Evolutionary conservation across 2,888 invertebrate species (phyloP).

Genomic region (Bedellia somnulentella): DNA sequence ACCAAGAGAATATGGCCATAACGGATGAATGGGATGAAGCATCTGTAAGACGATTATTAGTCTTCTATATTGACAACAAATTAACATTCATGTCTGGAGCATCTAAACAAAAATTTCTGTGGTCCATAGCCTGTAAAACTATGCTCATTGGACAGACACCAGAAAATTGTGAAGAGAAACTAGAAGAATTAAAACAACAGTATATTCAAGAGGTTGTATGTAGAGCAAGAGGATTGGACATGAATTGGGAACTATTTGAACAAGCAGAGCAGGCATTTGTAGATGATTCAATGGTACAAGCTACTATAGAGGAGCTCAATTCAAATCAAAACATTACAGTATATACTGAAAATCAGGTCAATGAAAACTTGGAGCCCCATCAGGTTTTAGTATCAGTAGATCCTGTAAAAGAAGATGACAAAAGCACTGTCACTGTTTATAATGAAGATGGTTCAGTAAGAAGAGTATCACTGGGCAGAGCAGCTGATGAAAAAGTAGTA

Average conservation of each 20-base stretch:
- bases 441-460: too few species aligned
- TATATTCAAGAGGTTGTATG: slow-evolving; percentile 22
- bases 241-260: slow-evolving; percentile 29
- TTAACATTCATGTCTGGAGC: slow-evolving; percentile 27
- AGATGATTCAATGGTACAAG: slow-evolving; percentile 16
- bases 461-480: neutral
- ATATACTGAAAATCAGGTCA: too few species aligned
- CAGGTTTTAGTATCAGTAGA: neutral
- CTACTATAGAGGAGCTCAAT: neutral
- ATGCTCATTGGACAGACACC: slow-evolving; percentile 32
- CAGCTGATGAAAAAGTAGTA: slow-evolving; percentile 27
- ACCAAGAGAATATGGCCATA: slow-evolving; percentile 9
- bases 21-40: slow-evolving; percentile 29
- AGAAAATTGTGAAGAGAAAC: slow-evolving; percentile 26
- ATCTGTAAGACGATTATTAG: slow-evolving; percentile 29
- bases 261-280: slow-evolving; percentile 36
- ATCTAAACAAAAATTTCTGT: slow-evolving; percentile 30
- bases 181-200: slow-evolving; percentile 23
- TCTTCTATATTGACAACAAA: slow-evolving; percentile 44
- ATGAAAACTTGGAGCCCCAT: too few species aligned
- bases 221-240: slow-evolving; percentile 19
- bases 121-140: slow-evolving; percentile 43
- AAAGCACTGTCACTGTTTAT: too few species aligned
- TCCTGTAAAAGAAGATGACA: neutral
- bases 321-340: neutral